phyloP scores from a whole-genome alignment of 2,888 invertebrate species.

The Siphonodentalium dalli region DNA sequence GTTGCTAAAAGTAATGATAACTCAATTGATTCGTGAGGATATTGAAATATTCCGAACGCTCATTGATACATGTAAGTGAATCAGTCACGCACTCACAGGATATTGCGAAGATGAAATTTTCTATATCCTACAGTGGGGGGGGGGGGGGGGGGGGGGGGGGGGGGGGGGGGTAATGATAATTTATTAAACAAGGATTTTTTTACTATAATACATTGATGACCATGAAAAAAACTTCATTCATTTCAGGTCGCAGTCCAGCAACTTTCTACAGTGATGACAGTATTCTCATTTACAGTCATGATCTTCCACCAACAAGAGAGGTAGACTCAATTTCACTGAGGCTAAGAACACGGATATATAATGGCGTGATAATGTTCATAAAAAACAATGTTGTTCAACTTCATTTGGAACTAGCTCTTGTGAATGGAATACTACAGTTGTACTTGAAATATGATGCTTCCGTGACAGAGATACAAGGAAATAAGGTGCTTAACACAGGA shows the following conservation, averaged over 20 bases:
- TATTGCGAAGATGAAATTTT: no score
- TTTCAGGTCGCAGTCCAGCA: slow-evolving; percentile 76
- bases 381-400: slow-evolving; percentile 32
- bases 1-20: no score
- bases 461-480: slow-evolving; percentile 10
- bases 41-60: no score
- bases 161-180: neutral
- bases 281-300: slow-evolving; percentile 72
- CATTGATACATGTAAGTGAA: no score
- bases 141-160: neutral
- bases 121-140: neutral
- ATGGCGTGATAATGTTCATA: slow-evolving; percentile 80
- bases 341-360: slow-evolving; percentile 67
- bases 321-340: slow-evolving; percentile 56
- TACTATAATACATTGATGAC: neutral
- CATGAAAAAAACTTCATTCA: neutral
- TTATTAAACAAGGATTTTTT: neutral
- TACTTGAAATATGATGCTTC: slow-evolving; percentile 33
- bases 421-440: slow-evolving; percentile 34
- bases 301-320: slow-evolving; percentile 70
- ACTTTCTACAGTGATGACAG: slow-evolving; percentile 82
- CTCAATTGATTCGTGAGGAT: no score
- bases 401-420: slow-evolving; percentile 37
- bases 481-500: slow-evolving; percentile 34
- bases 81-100: no score